Conservation (phyloP, 2,797 vertebrate species). For the Typhlichthys subterraneus region DNA sequence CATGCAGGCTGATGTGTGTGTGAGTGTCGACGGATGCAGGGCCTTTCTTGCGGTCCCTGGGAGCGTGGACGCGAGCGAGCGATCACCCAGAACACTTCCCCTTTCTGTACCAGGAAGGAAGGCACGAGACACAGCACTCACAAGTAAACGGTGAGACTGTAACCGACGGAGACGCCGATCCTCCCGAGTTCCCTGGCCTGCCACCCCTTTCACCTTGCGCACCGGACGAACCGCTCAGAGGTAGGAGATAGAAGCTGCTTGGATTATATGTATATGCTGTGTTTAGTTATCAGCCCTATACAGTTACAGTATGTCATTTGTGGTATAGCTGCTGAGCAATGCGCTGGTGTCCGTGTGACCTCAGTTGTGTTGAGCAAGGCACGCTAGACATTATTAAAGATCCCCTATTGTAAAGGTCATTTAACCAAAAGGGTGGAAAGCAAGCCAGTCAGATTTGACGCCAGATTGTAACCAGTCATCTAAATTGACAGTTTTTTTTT, state of each 20-base stretch:
- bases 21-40: slow-evolving; percentile 47
- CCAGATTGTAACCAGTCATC: too few relatives aligned
- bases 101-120: slow-evolving; percentile 91
- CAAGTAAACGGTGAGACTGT: slow-evolving; percentile 67
- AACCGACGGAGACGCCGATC: slow-evolving; percentile 36
- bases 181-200: slow-evolving; percentile 36
- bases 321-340: too few relatives aligned
- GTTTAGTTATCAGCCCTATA: too few relatives aligned
- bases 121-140: slow-evolving; percentile 58
- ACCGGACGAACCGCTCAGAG: slow-evolving; percentile 46
- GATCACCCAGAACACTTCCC: slow-evolving; percentile 81
- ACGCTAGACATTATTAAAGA: too few relatives aligned
- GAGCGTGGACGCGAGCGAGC: slow-evolving; percentile 40
- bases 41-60: slow-evolving; percentile 58
- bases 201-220: slow-evolving; percentile 20
- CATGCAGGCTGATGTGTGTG: slow-evolving; percentile 42
- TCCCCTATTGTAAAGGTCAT: too few relatives aligned
- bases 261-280: background rate
- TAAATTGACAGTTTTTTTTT: too few relatives aligned
- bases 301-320: background rate
- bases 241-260: slow-evolving; percentile 31
- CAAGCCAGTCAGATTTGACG: too few relatives aligned
- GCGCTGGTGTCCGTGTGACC: too few relatives aligned
- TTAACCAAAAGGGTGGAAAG: too few relatives aligned
- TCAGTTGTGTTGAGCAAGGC: too few relatives aligned